phyloP scores from a whole-genome alignment of 2,797 vertebrate species.

The Ambastaia sidthimunki region DNA sequence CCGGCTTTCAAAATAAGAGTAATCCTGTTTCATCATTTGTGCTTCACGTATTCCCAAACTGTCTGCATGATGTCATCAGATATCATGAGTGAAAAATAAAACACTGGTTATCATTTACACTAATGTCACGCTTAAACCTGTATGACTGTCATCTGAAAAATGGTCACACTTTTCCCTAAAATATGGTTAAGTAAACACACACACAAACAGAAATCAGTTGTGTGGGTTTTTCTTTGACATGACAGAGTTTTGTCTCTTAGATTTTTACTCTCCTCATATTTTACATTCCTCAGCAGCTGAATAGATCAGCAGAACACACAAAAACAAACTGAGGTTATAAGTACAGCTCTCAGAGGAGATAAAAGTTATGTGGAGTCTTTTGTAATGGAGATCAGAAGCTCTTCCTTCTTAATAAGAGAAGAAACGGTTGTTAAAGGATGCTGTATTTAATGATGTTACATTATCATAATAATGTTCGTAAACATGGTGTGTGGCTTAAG shows the following conservation, averaged over 20 bases:
- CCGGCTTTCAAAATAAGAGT: conserved; percentile 37
- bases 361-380: neutral
- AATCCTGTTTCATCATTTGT: conserved; percentile 25
- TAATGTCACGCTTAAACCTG: too few species aligned
- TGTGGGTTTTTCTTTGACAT: too few species aligned
- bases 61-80: too few species aligned
- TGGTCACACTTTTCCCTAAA: too few species aligned
- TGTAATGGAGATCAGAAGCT: neutral
- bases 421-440: too few species aligned
- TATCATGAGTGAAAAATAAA: too few species aligned
- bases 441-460: too few species aligned
- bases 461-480: neutral
- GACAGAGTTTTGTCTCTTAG: too few species aligned
- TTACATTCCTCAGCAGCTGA: neutral
- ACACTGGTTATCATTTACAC: too few species aligned
- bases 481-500: neutral
- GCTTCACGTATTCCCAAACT: neutral
- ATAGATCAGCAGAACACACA: neutral
- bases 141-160: too few species aligned
- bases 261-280: neutral
- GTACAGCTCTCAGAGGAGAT: neutral
- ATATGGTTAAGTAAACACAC: too few species aligned
- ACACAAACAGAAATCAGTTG: neutral
- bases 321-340: neutral
- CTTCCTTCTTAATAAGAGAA: too few species aligned